These are phyloP conservation scores for Drosophila azteca DNA, from an alignment of 1,140 invertebrate genomes.

Conservation along the genomic window DNA sequence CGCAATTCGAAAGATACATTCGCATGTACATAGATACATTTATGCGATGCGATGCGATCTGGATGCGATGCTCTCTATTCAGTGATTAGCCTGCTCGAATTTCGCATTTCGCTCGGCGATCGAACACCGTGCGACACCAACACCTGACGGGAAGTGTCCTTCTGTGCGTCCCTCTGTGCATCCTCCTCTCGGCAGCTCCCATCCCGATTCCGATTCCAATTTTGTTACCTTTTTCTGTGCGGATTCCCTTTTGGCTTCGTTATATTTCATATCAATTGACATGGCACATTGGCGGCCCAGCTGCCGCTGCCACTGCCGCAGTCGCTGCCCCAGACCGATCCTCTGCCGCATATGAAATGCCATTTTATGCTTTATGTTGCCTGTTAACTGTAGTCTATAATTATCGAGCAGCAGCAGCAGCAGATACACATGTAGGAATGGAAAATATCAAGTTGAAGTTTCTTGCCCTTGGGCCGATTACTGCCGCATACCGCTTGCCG, in stretches of 20 bases:
- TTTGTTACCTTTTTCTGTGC: not conserved
- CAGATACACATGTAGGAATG: slow-evolving; percentile 27
- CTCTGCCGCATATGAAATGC: slow-evolving; percentile 55
- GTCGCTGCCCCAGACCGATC: not conserved
- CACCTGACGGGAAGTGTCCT: slow-evolving; percentile 71
- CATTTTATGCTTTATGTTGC: slow-evolving; percentile 68
- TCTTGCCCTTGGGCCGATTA: slow-evolving; percentile 49
- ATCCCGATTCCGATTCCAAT: not conserved
- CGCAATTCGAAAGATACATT: slow-evolving; percentile 56
- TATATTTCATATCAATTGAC: slow-evolving; percentile 55
- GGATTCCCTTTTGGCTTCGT: slow-evolving; percentile 18
- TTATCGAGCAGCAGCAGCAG: slow-evolving; percentile 51
- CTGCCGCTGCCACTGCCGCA: slow-evolving; percentile 23
- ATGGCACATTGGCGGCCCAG: slow-evolving; percentile 39
- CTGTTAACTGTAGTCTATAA: slow-evolving; percentile 70
- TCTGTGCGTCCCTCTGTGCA: slow-evolving; percentile 1
- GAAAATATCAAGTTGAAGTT: slow-evolving; percentile 64
- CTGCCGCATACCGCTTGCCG: slow-evolving; percentile 13
- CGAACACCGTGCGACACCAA: slow-evolving; percentile 51
- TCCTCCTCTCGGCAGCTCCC: not conserved
- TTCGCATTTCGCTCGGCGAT: slow-evolving; percentile 16
- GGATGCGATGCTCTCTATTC: slow-evolving; percentile 41
- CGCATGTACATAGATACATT: slow-evolving; percentile 24
- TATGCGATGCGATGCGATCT: slow-evolving; percentile 33
- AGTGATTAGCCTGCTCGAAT: slow-evolving; percentile 49